phyloP scores from a whole-genome alignment of 2,113 vertebrate genomes.

The Equus quagga region DNA sequence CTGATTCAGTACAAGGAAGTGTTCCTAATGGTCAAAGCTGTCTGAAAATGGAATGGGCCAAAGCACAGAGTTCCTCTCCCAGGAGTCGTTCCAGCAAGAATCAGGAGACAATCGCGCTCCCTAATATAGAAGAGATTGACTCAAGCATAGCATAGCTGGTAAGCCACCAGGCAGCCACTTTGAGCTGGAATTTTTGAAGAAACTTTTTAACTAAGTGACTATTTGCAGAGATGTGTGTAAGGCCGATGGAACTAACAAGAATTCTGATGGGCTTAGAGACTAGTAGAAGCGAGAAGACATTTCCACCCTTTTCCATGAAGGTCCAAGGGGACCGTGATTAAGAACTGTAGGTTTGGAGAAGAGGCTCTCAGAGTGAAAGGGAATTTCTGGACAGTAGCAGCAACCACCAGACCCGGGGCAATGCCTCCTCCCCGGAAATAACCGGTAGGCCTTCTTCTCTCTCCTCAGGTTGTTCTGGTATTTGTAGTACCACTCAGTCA shows the following conservation, averaged over 20 bases:
- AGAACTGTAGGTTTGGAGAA: background rate
- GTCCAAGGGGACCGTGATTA: background rate
- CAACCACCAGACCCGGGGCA: background rate
- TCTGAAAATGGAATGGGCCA: background rate
- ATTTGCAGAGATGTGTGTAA: background rate
- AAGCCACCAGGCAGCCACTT: background rate
- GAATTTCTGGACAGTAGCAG: background rate
- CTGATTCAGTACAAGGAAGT: background rate
- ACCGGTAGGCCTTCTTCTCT: background rate
- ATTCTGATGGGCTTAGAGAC: background rate
- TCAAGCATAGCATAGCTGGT: background rate
- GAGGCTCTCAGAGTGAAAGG: background rate
- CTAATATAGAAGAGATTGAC: background rate
- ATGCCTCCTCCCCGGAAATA: background rate
- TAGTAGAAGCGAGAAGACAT: background rate
- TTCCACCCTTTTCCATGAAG: background rate
- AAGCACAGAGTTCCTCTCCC: background rate
- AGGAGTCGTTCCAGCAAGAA: background rate
- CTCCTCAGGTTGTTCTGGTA: background rate
- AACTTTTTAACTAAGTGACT: background rate
- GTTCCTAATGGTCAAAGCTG: background rate
- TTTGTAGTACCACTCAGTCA: background rate
- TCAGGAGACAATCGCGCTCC: too few relatives aligned
- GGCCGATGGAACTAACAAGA: background rate
- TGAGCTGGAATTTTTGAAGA: background rate